Conservation (phyloP, 2,797 vertebrate genomes). For the Furcifer pardalis region DNA sequence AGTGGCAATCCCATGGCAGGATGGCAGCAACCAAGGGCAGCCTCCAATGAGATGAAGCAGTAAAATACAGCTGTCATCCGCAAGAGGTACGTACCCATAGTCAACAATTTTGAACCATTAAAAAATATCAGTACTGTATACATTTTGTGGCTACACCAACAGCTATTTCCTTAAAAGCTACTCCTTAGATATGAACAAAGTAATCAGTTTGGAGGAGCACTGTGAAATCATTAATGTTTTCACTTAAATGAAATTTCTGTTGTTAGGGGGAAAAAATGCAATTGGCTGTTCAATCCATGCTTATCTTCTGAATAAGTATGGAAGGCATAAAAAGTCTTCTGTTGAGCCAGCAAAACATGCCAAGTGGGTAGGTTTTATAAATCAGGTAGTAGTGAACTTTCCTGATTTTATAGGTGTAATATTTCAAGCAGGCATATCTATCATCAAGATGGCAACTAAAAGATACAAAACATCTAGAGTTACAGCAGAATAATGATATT, state of each 20-base stretch:
- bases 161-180: neutral
- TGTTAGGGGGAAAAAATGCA: neutral
- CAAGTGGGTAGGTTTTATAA: neutral
- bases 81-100: too few relatives aligned
- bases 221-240: neutral
- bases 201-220: neutral
- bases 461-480: neutral
- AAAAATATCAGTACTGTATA: neutral
- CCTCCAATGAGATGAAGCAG: neutral
- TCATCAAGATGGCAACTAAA: neutral
- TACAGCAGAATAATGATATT: neutral
- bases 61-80: neutral
- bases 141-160: neutral
- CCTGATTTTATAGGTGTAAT: neutral
- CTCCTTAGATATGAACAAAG: too few relatives aligned
- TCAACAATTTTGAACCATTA: neutral
- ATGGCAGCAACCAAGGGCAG: neutral
- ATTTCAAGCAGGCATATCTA: conserved; percentile 16
- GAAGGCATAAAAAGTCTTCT: neutral
- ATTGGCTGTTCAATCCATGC: neutral
- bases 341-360: neutral
- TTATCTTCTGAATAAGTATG: neutral
- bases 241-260: neutral
- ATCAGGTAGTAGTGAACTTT: fast-evolving
- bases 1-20: neutral